Evolutionary conservation across 2,797 vertebrate genomes (phyloP).

Genomic region (Trachops cirrhosus): DNA sequence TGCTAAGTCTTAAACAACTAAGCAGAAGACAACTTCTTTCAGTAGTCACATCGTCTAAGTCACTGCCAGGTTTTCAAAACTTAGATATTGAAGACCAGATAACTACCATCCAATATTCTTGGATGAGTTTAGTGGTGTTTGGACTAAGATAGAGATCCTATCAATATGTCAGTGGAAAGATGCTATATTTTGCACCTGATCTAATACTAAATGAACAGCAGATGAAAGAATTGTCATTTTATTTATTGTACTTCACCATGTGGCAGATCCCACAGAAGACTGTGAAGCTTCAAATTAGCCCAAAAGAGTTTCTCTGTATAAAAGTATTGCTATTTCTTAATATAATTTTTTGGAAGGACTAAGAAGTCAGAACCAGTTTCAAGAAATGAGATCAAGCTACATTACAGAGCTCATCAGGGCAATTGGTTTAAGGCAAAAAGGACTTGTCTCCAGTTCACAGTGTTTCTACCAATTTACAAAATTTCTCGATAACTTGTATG

Average conservation of each 20-base stretch:
- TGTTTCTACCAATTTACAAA: conserved; percentile 97
- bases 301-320: conserved; percentile 97
- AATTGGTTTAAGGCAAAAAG: conserved; percentile 92
- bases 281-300: conserved; percentile 92
- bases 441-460: conserved; percentile 91
- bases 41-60: conserved; percentile 98
- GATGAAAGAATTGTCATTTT: conserved; percentile 95
- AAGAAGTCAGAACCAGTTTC: conserved; percentile 94
- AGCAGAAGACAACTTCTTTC: conserved; percentile 97
- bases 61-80: conserved; percentile 97
- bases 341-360: conserved; percentile 94
- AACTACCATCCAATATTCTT: conserved; percentile 97
- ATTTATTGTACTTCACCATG: conserved; percentile 94
- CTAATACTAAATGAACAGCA: conserved; percentile 94
- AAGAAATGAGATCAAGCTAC: conserved; percentile 97
- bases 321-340: conserved; percentile 95
- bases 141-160: conserved; percentile 97
- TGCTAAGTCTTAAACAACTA: conserved; percentile 94
- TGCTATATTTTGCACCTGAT: conserved; percentile 96
- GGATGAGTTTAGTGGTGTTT: conserved; percentile 98
- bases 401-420: conserved; percentile 94
- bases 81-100: conserved; percentile 98
- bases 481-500: conserved; percentile 95
- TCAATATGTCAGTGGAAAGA: conserved; percentile 94
- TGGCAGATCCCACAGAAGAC: conserved; percentile 97